Evolutionary conservation across 1,140 invertebrate genomes (phyloP).

Genomic region (Drosophila lacertosa): DNA sequence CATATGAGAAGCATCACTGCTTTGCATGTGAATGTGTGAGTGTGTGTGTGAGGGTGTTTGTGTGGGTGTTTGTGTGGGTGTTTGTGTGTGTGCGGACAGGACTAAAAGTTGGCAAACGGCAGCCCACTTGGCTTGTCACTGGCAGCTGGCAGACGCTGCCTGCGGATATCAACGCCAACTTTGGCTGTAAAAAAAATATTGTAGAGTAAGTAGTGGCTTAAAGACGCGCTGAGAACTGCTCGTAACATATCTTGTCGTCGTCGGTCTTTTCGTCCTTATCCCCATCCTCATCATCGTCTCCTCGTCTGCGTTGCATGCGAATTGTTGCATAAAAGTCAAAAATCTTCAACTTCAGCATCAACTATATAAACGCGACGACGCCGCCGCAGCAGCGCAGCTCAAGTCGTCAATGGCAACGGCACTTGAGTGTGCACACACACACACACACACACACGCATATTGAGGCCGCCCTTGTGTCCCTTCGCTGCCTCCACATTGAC

Average conservation of each 20-base stretch:
- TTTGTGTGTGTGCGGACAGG: conserved; percentile 25
- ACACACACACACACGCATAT: conserved; percentile 18
- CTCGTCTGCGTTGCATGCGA: conserved; percentile 57
- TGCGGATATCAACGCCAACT: conserved; percentile 42
- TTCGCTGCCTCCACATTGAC: neutral
- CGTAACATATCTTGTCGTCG: conserved; percentile 53
- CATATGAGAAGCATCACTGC: conserved; percentile 13
- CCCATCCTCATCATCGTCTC: conserved; percentile 10
- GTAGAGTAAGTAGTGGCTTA: conserved; percentile 41
- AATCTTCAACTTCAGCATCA: conserved; percentile 78
- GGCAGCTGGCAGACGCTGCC: conserved; percentile 44
- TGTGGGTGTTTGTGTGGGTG: neutral
- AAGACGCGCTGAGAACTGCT: conserved; percentile 32
- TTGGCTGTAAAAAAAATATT: conserved; percentile 43
- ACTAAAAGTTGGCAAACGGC: conserved; percentile 56
- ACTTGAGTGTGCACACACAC: conserved; percentile 60
- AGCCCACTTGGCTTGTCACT: conserved; percentile 72
- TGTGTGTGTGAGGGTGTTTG: conserved; percentile 25
- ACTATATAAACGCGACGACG: conserved; percentile 67
- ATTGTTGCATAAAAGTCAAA: conserved; percentile 82
- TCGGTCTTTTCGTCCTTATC: conserved; percentile 17
- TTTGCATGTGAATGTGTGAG: conserved; percentile 15
- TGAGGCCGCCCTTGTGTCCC: neutral
- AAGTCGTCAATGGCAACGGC: conserved; percentile 79
- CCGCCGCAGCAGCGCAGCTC: conserved; percentile 51